Evolutionary conservation across 2,113 vertebrate species (phyloP).

Genomic region (Plecturocebus donacophilus): DNA sequence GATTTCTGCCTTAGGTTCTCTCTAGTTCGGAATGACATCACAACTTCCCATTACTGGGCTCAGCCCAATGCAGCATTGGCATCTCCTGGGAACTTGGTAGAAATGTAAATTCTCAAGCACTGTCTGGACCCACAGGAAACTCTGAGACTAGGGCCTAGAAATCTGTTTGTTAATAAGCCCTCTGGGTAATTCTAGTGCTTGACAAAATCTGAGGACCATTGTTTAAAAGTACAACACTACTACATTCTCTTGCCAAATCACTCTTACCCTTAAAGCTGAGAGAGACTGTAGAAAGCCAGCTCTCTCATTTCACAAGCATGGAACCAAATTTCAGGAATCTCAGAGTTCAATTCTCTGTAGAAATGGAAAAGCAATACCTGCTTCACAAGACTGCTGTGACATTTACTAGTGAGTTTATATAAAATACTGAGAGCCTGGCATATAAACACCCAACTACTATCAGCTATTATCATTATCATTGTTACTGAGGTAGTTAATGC

Average conservation of each 20-base stretch:
- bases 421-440: not conserved
- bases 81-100: not conserved
- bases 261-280: not conserved
- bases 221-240: not conserved
- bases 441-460: not conserved
- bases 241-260: not conserved
- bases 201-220: not conserved
- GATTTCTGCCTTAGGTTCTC: not conserved
- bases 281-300: not conserved
- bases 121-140: not conserved
- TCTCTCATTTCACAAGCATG: not conserved
- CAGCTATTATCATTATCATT: not conserved
- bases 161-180: not conserved
- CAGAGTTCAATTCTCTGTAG: not conserved
- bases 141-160: not conserved
- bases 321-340: not conserved
- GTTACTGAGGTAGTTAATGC: not conserved
- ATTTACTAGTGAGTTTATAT: not conserved
- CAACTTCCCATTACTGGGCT: not conserved
- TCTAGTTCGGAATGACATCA: not conserved
- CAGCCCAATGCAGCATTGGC: not conserved
- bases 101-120: not conserved
- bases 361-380: not conserved
- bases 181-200: not conserved
- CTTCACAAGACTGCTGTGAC: not conserved